Base-by-base conservation (phyloP, 2,888 invertebrate species). In the Erpobdella octoculata region DNA sequence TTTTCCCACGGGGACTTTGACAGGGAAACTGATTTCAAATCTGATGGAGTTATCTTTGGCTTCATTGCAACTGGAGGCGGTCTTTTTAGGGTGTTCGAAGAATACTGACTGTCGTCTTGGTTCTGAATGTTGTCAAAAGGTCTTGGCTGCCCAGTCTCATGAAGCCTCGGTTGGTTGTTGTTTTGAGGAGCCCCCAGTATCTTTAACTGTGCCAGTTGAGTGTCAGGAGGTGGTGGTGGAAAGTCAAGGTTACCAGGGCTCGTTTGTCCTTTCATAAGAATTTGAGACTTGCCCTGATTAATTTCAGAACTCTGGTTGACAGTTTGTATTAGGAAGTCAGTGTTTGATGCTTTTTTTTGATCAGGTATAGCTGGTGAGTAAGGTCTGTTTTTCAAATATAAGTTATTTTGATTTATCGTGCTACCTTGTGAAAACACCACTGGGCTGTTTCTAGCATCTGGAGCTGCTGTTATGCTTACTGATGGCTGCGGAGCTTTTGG, bases 1-100 rank as follows among this genome's bases (percentile, higher is more conserved):
- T 93, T 86, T 79, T 93, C 92, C 94, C 94, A 94, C 0, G 93
- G 93, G 86, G 80, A 78, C 38, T 33, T 28, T 8, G 48, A 21
- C 25, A 28, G 35, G 28, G 53, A 25, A 21, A 53, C 53, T 9
- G 61, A 58, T 38, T 62, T 70, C 8, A 46, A 53, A 25, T 48
- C 70, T 5, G 64, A 37, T n/a, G 64, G 31, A 18, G 25, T 61
- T 8, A 71, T 33, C 58, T 73, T 74, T 6, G 76, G 75, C 62
- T 76, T 75, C 25, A 65, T 70, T 15, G 74, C 62, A 9, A 74
- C 64, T 0, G 76, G 75, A 6, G 76, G 76, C 2, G 73, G 72
- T 25, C 71, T 71, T n/a, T 62, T 72, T 12, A 35, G 48, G 65
- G 59, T 64, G 36, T 37, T 53, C 46, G 37, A 36, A 33, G 28